phyloP scores from a whole-genome alignment of 2,113 vertebrate genomes.

The Puma concolor region DNA sequence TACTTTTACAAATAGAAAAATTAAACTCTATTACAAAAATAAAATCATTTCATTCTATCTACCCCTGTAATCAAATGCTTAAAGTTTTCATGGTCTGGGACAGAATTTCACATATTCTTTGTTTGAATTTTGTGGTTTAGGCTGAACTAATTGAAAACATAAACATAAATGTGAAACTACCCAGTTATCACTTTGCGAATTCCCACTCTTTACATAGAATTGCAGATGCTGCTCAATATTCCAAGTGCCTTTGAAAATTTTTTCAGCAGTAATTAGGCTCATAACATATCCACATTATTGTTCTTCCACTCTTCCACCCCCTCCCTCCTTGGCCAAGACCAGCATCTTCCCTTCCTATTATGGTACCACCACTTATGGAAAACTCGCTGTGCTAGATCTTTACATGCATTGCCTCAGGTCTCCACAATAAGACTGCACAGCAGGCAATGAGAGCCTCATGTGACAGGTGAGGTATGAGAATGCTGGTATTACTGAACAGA shows the following conservation, averaged over 20 bases:
- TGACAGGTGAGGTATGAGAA: not conserved
- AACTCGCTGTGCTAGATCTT: too few relatives aligned
- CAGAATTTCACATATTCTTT: not conserved
- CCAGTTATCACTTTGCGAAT: not conserved
- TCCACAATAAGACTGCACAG: not conserved
- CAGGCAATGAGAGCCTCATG: not conserved
- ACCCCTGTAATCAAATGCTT: not conserved
- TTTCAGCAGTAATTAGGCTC: not conserved
- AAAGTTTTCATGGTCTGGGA: not conserved
- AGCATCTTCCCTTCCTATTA: not conserved
- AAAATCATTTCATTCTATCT: not conserved
- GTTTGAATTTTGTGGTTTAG: constrained; percentile 35
- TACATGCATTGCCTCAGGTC: not conserved
- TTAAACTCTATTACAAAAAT: not conserved
- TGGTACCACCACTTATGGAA: not conserved
- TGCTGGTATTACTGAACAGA: not conserved
- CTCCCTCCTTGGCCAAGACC: not conserved
- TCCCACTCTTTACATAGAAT: not conserved
- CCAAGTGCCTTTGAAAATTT: constrained; percentile 6
- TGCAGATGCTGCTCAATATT: not conserved
- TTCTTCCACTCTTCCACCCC: not conserved
- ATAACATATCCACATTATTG: not conserved
- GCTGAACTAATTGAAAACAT: constrained; percentile 30
- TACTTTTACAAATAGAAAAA: constrained; percentile 14
- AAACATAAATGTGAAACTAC: constrained; percentile 49